Evolutionary conservation across 2,113 vertebrate species (phyloP).

Genomic region (Arizona elegans): DNA sequence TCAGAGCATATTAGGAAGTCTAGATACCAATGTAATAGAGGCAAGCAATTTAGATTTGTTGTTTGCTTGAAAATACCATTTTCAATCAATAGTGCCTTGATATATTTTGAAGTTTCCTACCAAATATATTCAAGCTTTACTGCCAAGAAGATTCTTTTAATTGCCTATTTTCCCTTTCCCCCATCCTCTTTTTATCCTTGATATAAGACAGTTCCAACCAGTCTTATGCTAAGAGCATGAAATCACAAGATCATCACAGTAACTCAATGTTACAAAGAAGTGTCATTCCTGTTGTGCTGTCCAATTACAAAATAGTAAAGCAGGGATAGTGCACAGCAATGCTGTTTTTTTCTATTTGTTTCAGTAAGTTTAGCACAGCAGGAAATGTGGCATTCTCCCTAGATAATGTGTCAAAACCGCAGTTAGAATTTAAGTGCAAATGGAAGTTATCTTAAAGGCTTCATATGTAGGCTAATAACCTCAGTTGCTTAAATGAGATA

Average conservation of each 20-base stretch:
- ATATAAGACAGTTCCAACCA: conserved; percentile 50
- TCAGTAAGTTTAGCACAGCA: conserved; percentile 80
- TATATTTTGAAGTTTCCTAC: neutral
- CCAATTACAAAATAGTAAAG: conserved; percentile 77
- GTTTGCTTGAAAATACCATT: neutral
- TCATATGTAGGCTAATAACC: conserved; percentile 66
- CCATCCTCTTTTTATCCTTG: conserved; percentile 40
- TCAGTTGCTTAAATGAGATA: conserved; percentile 49
- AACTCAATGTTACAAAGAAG: conserved; percentile 60
- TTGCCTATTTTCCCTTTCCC: neutral
- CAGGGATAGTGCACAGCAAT: conserved; percentile 67
- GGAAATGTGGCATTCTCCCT: conserved; percentile 66
- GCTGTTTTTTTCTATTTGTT: conserved; percentile 77
- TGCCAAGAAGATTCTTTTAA: conserved; percentile 3
- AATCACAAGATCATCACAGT: conserved; percentile 57
- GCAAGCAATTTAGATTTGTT: neutral
- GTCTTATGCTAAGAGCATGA: conserved; percentile 35
- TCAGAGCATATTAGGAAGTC: neutral
- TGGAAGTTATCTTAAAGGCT: conserved; percentile 66
- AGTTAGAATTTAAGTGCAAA: conserved; percentile 66
- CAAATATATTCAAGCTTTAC: conserved; percentile 3
- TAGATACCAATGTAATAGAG: neutral
- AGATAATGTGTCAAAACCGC: conserved; percentile 64
- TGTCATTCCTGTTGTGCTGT: conserved; percentile 64
- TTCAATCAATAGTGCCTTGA: neutral